Conservation (phyloP, 2,113 vertebrate genomes). For the Castor canadensis region DNA sequence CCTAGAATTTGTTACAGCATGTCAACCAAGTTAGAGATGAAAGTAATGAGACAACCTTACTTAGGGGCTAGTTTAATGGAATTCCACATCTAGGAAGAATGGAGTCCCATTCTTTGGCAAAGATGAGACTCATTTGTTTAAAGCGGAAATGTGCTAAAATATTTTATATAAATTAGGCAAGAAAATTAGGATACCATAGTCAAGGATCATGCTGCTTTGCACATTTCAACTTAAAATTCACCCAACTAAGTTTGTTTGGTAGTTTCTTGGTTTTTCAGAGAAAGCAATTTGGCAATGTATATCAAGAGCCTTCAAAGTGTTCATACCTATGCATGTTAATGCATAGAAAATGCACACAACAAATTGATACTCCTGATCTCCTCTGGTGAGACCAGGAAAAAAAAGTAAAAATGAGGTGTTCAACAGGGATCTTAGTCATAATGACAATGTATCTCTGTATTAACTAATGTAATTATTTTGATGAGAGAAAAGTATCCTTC, state of each 20-base stretch:
- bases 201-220: not conserved
- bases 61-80: not conserved
- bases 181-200: not conserved
- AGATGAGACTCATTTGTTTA: conserved; percentile 33
- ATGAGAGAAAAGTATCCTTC: conserved; percentile 23
- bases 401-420: not conserved
- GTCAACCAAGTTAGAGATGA: not conserved
- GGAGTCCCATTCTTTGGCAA: not conserved
- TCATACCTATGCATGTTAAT: not conserved
- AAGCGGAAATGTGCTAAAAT: conserved; percentile 37
- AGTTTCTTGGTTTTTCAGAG: not conserved
- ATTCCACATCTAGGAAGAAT: not conserved
- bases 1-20: conserved; percentile 31
- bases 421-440: not conserved
- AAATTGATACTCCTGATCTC: conserved; percentile 7
- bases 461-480: conserved; percentile 40
- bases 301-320: conserved; percentile 24
- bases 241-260: not conserved
- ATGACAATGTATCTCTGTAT: not conserved
- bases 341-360: not conserved
- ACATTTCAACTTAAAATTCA: conserved; percentile 49
- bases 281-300: not conserved
- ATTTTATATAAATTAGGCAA: conserved; percentile 41
- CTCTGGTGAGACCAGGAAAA: not conserved
- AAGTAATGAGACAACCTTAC: not conserved